phyloP scores from a whole-genome alignment of 2,113 vertebrate species.

The Atherinomorus stipes region DNA sequence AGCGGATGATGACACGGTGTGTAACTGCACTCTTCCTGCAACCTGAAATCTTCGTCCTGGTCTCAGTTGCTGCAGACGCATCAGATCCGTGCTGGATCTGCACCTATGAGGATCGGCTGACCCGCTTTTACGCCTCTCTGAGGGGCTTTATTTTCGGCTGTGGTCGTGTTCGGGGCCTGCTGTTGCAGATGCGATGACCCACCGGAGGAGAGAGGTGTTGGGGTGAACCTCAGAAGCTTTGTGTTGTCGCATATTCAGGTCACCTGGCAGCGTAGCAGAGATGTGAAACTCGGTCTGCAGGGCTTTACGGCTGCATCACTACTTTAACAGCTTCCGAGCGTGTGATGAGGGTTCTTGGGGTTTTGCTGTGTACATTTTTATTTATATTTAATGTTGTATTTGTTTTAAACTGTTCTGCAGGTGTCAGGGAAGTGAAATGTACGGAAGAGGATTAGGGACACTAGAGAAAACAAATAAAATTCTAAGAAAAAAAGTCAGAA shows the following conservation, averaged over 20 bases:
- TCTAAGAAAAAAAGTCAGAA: too few relatives aligned
- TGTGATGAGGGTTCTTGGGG: slow-evolving; percentile 54
- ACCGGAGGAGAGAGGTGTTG: slow-evolving; percentile 15
- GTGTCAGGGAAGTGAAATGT: slow-evolving; percentile 78
- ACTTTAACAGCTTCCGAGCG: slow-evolving; percentile 57
- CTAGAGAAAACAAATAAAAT: too few relatives aligned
- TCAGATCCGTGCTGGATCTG: slow-evolving; percentile 29
- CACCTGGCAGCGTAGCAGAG: slow-evolving; percentile 11
- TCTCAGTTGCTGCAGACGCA: slow-evolving; percentile 35
- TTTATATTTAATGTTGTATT: slow-evolving; percentile 70
- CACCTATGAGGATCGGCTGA: slow-evolving; percentile 4
- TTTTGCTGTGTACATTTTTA: slow-evolving; percentile 66
- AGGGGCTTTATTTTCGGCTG: slow-evolving; percentile 21
- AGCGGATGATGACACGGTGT: slow-evolving; percentile 68
- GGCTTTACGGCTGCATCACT: slow-evolving; percentile 54
- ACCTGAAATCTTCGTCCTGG: slow-evolving; percentile 46
- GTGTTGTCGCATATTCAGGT: slow-evolving; percentile 29
- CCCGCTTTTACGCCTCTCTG: background rate
- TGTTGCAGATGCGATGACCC: slow-evolving; percentile 3
- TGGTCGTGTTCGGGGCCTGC: background rate
- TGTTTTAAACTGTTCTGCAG: slow-evolving; percentile 55
- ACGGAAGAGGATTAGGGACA: too few relatives aligned
- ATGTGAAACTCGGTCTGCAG: slow-evolving; percentile 32
- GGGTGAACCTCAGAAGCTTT: slow-evolving; percentile 29
- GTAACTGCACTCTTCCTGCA: slow-evolving; percentile 67